These are phyloP conservation scores for Cataglyphis livida DNA, from an alignment of 2,888 invertebrate species.

Conservation along the genomic window DNA sequence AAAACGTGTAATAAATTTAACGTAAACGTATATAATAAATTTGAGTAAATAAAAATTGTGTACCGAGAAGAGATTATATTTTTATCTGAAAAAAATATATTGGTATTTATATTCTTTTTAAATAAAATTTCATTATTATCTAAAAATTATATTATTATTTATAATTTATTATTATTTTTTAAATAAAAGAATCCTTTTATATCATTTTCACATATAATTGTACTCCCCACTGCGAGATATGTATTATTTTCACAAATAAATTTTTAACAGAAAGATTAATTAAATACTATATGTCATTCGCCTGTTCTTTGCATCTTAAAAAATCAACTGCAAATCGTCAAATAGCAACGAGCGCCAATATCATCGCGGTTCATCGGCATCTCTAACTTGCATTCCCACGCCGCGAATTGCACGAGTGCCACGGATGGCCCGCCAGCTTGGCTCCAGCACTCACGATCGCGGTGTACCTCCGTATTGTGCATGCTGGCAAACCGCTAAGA, in stretches of 20 bases:
- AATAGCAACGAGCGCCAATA: constrained; percentile 48
- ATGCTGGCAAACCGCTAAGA: constrained; percentile 33
- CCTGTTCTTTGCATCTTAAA: constrained; percentile 57
- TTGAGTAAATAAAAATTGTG: neutral
- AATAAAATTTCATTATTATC: neutral
- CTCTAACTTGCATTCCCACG: constrained; percentile 67
- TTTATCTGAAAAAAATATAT: neutral
- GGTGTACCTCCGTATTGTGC: constrained; percentile 39
- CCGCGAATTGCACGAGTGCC: constrained; percentile 47
- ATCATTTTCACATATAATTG: neutral
- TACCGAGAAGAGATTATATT: too few relatives aligned
- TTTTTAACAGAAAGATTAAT: neutral
- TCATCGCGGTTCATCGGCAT: constrained; percentile 57
- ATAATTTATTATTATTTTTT: neutral
- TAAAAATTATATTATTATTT: neutral
- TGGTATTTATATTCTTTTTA: neutral
- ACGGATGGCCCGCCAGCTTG: constrained; percentile 46
- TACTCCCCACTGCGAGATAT: too few relatives aligned
- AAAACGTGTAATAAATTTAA: neutral
- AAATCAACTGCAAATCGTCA: constrained; percentile 47
- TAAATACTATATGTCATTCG: constrained; percentile 33
- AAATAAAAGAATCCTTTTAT: neutral
- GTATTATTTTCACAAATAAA: neutral
- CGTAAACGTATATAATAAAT: neutral
- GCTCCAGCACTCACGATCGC: constrained; percentile 24